Evolutionary conservation across 2,888 invertebrate genomes (phyloP).

Genomic region (Drosophila atripex): DNA sequence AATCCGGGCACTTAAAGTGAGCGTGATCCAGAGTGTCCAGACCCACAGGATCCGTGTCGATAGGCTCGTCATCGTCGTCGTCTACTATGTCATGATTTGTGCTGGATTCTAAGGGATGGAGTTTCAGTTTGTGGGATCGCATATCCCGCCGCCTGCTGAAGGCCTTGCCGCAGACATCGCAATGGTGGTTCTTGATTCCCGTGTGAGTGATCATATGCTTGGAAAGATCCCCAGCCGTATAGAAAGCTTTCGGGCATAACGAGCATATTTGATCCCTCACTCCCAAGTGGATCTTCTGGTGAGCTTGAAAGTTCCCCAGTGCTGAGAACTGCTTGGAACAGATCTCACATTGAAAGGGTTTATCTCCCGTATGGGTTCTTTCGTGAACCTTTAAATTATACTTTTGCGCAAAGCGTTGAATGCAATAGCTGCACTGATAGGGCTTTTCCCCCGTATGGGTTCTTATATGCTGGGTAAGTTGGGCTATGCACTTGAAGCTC

Average conservation of each 20-base stretch:
- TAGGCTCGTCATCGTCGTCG: slow-evolving; percentile 70
- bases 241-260: slow-evolving; percentile 86
- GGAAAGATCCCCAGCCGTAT: slow-evolving; percentile 86
- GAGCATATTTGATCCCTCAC: slow-evolving; percentile 87
- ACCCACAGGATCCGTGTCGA: slow-evolving; percentile 65
- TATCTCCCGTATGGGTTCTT: slow-evolving; percentile 86
- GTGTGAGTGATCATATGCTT: slow-evolving; percentile 87
- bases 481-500: slow-evolving; percentile 86
- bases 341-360: slow-evolving; percentile 87
- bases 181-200: slow-evolving; percentile 86
- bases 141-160: slow-evolving; percentile 86
- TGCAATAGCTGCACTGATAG: slow-evolving; percentile 86
- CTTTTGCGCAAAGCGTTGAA: slow-evolving; percentile 86
- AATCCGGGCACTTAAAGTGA: slow-evolving; percentile 83
- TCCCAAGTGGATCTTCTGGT: slow-evolving; percentile 87
- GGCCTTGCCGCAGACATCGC: slow-evolving; percentile 85
- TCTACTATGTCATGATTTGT: slow-evolving; percentile 74
- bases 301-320: slow-evolving; percentile 87
- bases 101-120: slow-evolving; percentile 75
- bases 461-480: slow-evolving; percentile 87
- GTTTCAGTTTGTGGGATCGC: slow-evolving; percentile 84
- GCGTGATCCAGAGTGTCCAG: slow-evolving; percentile 64
- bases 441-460: slow-evolving; percentile 87
- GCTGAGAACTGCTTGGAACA: slow-evolving; percentile 87
- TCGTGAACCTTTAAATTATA: slow-evolving; percentile 87